Conservation (phyloP, 1,140 invertebrate genomes). For the Bombus fervidus region DNA sequence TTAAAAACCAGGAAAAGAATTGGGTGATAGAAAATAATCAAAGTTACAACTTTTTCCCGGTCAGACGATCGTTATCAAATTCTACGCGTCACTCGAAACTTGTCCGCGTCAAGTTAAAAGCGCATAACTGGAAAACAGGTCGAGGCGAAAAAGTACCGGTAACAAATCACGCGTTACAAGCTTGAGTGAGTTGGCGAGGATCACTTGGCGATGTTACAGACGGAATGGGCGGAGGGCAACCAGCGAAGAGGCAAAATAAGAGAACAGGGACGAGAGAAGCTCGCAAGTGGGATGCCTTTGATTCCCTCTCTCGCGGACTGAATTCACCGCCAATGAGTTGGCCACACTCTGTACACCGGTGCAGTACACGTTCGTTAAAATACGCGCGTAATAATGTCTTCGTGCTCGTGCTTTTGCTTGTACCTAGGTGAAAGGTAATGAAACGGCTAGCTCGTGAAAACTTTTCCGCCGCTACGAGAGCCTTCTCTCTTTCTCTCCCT, state of each 20-base stretch:
- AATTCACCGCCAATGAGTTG: background rate
- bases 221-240: background rate
- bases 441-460: slow-evolving; percentile 59
- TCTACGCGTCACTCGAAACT: background rate
- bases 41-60: background rate
- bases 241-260: slow-evolving; percentile 10
- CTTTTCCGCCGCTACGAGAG: slow-evolving; percentile 22
- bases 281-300: slow-evolving; percentile 29
- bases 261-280: background rate
- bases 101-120: background rate
- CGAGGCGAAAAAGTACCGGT: background rate
- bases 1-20: background rate
- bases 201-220: slow-evolving; percentile 27
- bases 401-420: slow-evolving; percentile 26
- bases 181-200: slow-evolving; percentile 1
- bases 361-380: slow-evolving; percentile 34
- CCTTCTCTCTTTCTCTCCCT: background rate
- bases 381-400: slow-evolving; percentile 59
- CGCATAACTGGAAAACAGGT: background rate
- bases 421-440: slow-evolving; percentile 48
- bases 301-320: slow-evolving; percentile 13
- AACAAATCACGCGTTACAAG: slow-evolving; percentile 24
- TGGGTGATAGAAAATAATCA: too few relatives aligned
- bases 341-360: background rate
- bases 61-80: background rate